Evolutionary conservation across 2,113 vertebrate genomes (phyloP), one percentile per base, ranked within the genome.

Genomic region (Pimephales promelas): DNA sequence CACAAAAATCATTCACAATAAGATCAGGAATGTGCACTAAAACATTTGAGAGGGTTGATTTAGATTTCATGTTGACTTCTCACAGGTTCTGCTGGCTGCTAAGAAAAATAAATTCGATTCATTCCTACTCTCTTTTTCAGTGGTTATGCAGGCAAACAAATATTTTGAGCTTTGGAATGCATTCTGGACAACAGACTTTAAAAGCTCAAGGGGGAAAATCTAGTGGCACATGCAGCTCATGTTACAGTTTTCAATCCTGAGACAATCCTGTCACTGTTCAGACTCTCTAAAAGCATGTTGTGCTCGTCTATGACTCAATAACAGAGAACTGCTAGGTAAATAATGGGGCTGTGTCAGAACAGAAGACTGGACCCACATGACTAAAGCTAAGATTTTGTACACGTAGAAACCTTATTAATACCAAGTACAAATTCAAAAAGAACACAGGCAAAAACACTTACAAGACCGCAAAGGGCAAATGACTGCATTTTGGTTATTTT

Each of bases 351-450:
- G 34, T 61, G 49, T 56, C 49, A 57, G n/a, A 72, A 72, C 10
- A 36, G 36, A n/a, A 70, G 36, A 70, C 70, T 72, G 70, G 40
- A 72, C 45, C 70, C 40, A 26, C 11, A 45, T 72, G 40, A 47
- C 70, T 70, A n/a, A 11, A 16, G 10, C 18, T 54, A 54, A 54
- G 52, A 54, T 8, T 34, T 66, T 34, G 10, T n/a, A n/a, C 74
- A 40, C 74, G 7, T 77, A 70, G 57, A 81, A 84, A 70, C 13
- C 26, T 77, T 66, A 71, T 81, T 84, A 86, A 76, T 79, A 61
- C 22, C 81, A 56, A 62, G n/a, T 45, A 52, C 61, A 70, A 61
- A 66, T 56, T 85, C 26, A n/a, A 18, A n/a, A 28, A 59, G 66
- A 62, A 71, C 28, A 71, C 34, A 78, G 75, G 43, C 54, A 79